Base-by-base conservation (phyloP, 2,888 invertebrate species). In the Idaea biselata region DNA sequence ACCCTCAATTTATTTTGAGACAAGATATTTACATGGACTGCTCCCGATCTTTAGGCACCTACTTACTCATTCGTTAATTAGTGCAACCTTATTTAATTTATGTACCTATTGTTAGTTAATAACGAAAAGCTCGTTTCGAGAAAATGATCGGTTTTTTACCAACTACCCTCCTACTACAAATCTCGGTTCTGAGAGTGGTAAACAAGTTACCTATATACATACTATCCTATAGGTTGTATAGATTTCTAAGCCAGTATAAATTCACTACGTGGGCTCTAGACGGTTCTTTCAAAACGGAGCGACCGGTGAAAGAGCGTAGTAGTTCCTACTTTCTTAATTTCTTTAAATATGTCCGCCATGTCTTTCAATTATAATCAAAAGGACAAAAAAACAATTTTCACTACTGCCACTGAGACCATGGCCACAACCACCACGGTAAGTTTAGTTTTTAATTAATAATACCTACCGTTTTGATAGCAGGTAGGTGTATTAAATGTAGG, bases 331-430 rank as follows among this genome's bases (percentile, higher is more conserved):
- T 44, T 14, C 18, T 55, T 25, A 25, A 55, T 16, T 17, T 17
- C 6, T 5, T 55, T 17, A 1, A n/a, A 55, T 16, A 17, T 87
- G 82, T 80, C 84, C 65, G 75, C 81, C 16, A 73, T 81, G 69
- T 72, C 81, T 32, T 83, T 73, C 60, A 82, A 81, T 71, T 85
- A 73, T 66, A 76, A 72, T 65, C 74, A 81, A 70, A 86, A 85
- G 53, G 87, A 87, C 44, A 78, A 76, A 17, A 88, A 82, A 68
- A 72, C 82, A 2, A 81, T 83, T 63, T 87, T 87, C 72, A 81
- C 84, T 32, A 77, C 82, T 16, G 81, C 83, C n/a, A 77, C 73
- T 64, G 87, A 87, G 16, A 72, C 77, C 32, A 73, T 79, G 63
- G 64, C 75, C 16, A 79, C 86, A 1, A 74, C 76, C 16, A 79